Base-by-base conservation (phyloP, 2,888 invertebrate species). In the Aphidius colemani region DNA sequence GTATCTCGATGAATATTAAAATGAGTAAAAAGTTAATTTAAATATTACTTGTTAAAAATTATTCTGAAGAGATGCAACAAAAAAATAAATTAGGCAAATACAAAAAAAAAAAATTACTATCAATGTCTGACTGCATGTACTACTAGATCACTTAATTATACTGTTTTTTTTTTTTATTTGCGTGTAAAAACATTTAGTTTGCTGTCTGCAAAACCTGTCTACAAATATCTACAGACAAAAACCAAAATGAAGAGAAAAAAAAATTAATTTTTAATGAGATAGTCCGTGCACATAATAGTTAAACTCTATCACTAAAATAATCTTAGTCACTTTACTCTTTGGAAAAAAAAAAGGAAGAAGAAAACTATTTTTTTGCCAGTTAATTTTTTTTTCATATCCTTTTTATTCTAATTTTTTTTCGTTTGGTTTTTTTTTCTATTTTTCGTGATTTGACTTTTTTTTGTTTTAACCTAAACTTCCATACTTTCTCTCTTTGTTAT, bases 1-100 rank as follows among this genome's bases (percentile, higher is more conserved):
- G 45, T 45, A 45, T 43, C 48, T 41, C 30, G 41, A 53, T 63
- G 48, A 57, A 57, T 63, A 58, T 59, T 46, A 57, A 63, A 46
- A 49, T 50, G 59, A 11, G 60, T 11, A 53, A 57, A 50, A 51
- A 30, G 4, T 30, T 30, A 30, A 30, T 30, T 30, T 30, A 30
- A 30, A 30, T 30, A 30, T 30, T 30, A 30, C 30, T 30, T 30
- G 30, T 2, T 30, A 30, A 30, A 30, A 30, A 30, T 30, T 30
- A 30, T 30, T 30, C 3, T 30, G 13, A 18, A 30, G 30, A 30
- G 30, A 5, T 30, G 3, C 1, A 5, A 30, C 30, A 30, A 30
- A 30, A 30, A 30, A 30, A 30, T 30, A 30, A 30, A 30, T 3
- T 30, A 30, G 5, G 30, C 2, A 30, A 45, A 60, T 57, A 39